phyloP scores from a whole-genome alignment of 2,888 invertebrate species.

The Argynnis bischoffii region DNA sequence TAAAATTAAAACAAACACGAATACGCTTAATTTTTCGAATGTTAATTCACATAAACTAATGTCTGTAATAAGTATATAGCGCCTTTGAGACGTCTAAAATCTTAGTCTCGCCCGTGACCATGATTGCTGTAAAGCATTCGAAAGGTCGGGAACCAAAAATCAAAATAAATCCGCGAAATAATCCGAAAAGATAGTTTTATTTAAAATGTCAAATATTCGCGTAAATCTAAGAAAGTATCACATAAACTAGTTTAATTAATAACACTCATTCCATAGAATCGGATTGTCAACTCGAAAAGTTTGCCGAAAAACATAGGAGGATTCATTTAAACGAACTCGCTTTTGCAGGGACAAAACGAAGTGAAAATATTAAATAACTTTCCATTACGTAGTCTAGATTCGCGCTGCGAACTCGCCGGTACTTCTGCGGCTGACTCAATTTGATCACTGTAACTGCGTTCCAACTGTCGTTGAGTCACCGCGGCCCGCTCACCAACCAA shows the following conservation, averaged over 20 bases:
- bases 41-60: conserved; percentile 17
- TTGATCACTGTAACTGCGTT: conserved; percentile 79
- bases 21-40: neutral
- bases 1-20: neutral
- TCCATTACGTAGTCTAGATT: conserved; percentile 39
- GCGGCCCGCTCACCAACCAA: conserved; percentile 58
- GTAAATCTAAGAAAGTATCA: no score
- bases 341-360: conserved; percentile 31
- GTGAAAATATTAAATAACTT: conserved; percentile 42
- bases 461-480: conserved; percentile 52
- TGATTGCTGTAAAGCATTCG: no score
- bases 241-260: conserved; percentile 23
- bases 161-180: no score
- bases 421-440: conserved; percentile 68
- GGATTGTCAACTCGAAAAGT: conserved; percentile 33
- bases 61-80: no score
- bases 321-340: conserved; percentile 30
- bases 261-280: conserved; percentile 33
- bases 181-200: no score
- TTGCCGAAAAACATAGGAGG: conserved; percentile 30
- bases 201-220: no score
- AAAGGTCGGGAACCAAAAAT: no score
- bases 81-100: no score
- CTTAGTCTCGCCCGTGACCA: no score
- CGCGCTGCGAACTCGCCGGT: conserved; percentile 41